phyloP scores from a whole-genome alignment of 2,797 vertebrate genomes.

The Bradypodion ventrale region DNA sequence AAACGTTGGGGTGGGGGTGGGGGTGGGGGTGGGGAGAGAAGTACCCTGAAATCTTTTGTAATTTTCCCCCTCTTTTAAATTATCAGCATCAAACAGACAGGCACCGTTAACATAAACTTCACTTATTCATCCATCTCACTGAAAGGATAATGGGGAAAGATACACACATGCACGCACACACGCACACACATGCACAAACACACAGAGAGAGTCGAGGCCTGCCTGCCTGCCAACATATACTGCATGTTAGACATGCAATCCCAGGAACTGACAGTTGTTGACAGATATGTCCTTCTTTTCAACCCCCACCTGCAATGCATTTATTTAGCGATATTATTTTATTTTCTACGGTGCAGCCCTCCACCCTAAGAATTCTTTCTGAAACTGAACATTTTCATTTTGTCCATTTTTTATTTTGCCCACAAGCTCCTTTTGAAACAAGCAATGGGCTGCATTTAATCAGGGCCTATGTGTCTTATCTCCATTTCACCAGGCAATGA shows the following conservation, averaged over 20 bases:
- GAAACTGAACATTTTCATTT: slow-evolving; percentile 8
- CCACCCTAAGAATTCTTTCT: neutral
- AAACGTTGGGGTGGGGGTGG: too few relatives aligned
- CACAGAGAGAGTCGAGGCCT: neutral
- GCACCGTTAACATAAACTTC: slow-evolving; percentile 5
- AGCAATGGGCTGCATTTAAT: slow-evolving; percentile 36
- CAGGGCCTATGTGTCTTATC: slow-evolving; percentile 30
- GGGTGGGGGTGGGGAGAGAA: neutral
- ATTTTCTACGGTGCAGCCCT: neutral
- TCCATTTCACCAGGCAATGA: slow-evolving; percentile 32
- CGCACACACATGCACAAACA: neutral
- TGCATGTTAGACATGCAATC: slow-evolving; percentile 10
- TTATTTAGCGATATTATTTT: slow-evolving; percentile 27
- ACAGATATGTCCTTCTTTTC: neutral
- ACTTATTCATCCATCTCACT: slow-evolving; percentile 14
- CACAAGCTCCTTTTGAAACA: slow-evolving; percentile 36
- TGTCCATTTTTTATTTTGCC: slow-evolving; percentile 9
- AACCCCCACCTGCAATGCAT: neutral
- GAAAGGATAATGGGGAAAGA: slow-evolving; percentile 1
- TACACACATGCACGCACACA: slow-evolving; percentile 1
- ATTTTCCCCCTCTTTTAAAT: neutral
- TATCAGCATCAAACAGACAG: slow-evolving; percentile 34
- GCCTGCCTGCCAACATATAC: neutral
- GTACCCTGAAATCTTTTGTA: slow-evolving; percentile 14
- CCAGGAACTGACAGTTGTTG: slow-evolving; percentile 2